phyloP scores from a whole-genome alignment of 2,888 invertebrate genomes.

The Calameuta filiformis region DNA sequence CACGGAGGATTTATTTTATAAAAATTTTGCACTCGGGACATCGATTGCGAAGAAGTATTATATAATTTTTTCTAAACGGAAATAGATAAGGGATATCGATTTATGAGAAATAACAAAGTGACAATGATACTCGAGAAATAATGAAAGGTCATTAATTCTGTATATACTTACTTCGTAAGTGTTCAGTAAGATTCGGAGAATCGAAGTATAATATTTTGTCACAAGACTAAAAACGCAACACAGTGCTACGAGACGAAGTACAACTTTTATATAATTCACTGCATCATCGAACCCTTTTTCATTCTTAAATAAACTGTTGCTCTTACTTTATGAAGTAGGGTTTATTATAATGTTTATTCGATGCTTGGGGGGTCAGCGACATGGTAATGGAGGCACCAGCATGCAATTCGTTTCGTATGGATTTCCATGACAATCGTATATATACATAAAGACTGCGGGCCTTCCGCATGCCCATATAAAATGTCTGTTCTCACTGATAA shows the following conservation, averaged over 20 bases:
- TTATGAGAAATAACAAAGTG: neutral
- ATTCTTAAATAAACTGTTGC: neutral
- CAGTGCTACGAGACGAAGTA: neutral
- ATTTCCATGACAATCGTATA: constrained; percentile 34
- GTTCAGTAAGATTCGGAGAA: neutral
- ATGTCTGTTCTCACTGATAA: constrained; percentile 24
- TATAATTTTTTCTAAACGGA: neutral
- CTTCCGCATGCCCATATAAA: constrained; percentile 32
- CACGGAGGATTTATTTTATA: neutral
- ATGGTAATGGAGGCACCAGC: constrained; percentile 52
- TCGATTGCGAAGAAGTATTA: neutral
- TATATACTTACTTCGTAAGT: neutral
- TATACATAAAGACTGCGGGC: constrained; percentile 31
- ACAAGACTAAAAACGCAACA: neutral
- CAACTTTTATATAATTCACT: neutral
- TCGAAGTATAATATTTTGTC: neutral
- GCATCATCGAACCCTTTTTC: neutral
- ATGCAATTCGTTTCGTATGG: constrained; percentile 32
- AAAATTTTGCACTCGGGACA: neutral
- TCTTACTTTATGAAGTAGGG: neutral
- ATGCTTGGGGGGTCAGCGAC: neutral
- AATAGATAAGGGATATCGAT: neutral
- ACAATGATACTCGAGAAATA: neutral
- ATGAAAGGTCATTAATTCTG: neutral
- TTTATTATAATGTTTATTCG: neutral